A percentile compares a stretch with the other conserved stretches of the same genome.
phyloP scores from a whole-genome alignment of 1,140 invertebrate species.

The Orius insidiosus region DNA sequence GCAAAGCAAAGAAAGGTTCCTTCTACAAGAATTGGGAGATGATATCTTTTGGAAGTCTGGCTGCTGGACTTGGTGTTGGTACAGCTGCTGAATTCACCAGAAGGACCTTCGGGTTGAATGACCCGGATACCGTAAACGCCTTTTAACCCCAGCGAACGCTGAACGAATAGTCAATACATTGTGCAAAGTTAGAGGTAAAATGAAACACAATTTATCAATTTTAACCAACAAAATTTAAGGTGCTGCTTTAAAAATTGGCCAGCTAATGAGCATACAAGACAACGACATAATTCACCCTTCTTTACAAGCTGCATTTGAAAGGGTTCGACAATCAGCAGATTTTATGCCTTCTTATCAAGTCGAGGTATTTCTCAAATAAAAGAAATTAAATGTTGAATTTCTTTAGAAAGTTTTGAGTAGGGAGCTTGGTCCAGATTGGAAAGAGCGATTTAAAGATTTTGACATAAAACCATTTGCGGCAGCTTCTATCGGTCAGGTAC shows the following conservation, averaged over 20 bases:
- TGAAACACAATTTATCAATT: background rate
- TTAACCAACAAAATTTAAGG: slow-evolving; percentile 34
- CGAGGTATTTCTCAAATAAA: slow-evolving; percentile 35
- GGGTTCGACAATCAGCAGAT: slow-evolving; percentile 96
- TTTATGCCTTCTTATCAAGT: slow-evolving; percentile 98
- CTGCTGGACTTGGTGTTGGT: slow-evolving; percentile 78
- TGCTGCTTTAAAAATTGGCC: slow-evolving; percentile 93
- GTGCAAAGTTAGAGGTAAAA: slow-evolving; percentile 74
- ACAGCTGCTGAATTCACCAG: slow-evolving; percentile 80
- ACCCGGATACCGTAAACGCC: slow-evolving; percentile 35
- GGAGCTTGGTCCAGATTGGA: slow-evolving; percentile 80
- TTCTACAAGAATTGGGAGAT: slow-evolving; percentile 62
- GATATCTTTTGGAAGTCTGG: slow-evolving; percentile 77
- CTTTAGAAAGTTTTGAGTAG: slow-evolving; percentile 41
- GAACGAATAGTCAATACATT: slow-evolving; percentile 93
- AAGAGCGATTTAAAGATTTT: slow-evolving; percentile 52
- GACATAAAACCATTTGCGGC: slow-evolving; percentile 96
- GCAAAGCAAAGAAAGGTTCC: slow-evolving; percentile 83
- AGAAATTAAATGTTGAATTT: background rate
- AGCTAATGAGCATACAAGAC: slow-evolving; percentile 97
- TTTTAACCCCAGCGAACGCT: slow-evolving; percentile 86
- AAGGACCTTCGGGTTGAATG: slow-evolving; percentile 51
- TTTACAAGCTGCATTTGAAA: slow-evolving; percentile 84
- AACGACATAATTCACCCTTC: slow-evolving; percentile 81
- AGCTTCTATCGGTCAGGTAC: slow-evolving; percentile 88